These are phyloP conservation scores for Meghimatium bilineatum DNA, from an alignment of 2,888 invertebrate species.

Conservation along the genomic window DNA sequence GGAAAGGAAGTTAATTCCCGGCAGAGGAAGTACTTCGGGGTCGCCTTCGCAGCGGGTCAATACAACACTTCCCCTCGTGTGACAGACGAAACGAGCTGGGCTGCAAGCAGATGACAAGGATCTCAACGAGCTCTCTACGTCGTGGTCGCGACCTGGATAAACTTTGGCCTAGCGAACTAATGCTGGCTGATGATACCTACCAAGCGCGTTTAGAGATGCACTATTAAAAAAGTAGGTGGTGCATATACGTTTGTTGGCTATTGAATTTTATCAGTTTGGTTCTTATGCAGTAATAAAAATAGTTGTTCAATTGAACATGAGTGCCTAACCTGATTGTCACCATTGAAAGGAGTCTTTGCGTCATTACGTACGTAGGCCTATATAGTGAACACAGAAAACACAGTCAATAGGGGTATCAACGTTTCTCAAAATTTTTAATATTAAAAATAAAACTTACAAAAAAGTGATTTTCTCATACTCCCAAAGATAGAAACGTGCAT, in stretches of 20 bases:
- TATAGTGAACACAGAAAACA: too few relatives aligned
- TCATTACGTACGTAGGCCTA: too few relatives aligned
- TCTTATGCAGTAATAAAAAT: too few relatives aligned
- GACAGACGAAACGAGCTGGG: neutral
- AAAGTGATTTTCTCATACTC: too few relatives aligned
- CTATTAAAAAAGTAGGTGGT: neutral
- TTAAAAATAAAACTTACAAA: too few relatives aligned
- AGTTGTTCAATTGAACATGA: too few relatives aligned
- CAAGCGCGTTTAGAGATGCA: neutral
- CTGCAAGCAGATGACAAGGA: neutral
- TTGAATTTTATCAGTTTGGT: too few relatives aligned
- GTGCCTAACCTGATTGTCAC: too few relatives aligned
- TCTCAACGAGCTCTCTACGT: neutral
- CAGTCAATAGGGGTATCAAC: too few relatives aligned
- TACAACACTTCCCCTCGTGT: conserved; percentile 4
- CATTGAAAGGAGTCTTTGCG: too few relatives aligned
- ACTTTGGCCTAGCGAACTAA: neutral
- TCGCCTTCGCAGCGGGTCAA: conserved; percentile 3
- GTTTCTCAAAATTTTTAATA: too few relatives aligned
- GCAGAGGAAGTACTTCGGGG: conserved; percentile 12
- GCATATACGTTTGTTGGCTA: neutral
- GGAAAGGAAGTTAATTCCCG: neutral
- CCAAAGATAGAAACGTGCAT: too few relatives aligned
- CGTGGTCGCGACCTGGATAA: neutral
- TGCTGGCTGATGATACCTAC: neutral